phyloP scores from a whole-genome alignment of 2,113 vertebrate genomes.

The Datnioides undecimradiatus region DNA sequence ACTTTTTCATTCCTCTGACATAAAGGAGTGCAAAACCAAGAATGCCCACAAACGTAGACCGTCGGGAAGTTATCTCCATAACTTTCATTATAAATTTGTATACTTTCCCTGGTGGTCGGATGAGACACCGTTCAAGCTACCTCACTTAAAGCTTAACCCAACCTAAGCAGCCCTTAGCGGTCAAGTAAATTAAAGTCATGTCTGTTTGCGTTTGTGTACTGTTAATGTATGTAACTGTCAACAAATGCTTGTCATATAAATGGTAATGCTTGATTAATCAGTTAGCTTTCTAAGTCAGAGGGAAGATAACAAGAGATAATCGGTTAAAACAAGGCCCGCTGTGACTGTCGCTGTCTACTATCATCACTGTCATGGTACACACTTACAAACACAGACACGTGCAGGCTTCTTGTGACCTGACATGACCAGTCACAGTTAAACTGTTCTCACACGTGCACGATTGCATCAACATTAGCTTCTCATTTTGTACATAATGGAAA shows the following conservation, averaged over 20 bases:
- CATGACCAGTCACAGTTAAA: constrained; percentile 3
- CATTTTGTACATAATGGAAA: not conserved
- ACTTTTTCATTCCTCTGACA: not conserved
- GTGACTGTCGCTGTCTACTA: constrained; percentile 56
- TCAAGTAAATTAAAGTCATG: not conserved
- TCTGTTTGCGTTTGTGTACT: not conserved
- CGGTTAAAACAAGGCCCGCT: constrained; percentile 48
- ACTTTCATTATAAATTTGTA: not conserved
- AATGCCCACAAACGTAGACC: not conserved
- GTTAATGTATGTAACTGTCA: constrained; percentile 24
- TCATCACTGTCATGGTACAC: constrained; percentile 31
- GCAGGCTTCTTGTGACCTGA: not conserved
- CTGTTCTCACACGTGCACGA: constrained; percentile 2
- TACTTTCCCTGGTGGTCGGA: not conserved
- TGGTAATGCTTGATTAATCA: constrained; percentile 20
- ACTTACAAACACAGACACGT: constrained; percentile 30
- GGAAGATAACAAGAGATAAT: constrained; percentile 43
- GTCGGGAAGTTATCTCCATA: not conserved
- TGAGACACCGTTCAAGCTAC: not conserved
- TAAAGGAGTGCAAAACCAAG: not conserved
- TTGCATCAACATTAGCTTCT: not conserved
- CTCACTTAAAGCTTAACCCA: not conserved
- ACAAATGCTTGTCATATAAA: constrained; percentile 31
- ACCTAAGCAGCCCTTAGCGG: not conserved
- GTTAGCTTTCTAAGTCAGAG: constrained; percentile 7